phyloP scores from a whole-genome alignment of 2,888 invertebrate genomes.

The Conomelus anceps region DNA sequence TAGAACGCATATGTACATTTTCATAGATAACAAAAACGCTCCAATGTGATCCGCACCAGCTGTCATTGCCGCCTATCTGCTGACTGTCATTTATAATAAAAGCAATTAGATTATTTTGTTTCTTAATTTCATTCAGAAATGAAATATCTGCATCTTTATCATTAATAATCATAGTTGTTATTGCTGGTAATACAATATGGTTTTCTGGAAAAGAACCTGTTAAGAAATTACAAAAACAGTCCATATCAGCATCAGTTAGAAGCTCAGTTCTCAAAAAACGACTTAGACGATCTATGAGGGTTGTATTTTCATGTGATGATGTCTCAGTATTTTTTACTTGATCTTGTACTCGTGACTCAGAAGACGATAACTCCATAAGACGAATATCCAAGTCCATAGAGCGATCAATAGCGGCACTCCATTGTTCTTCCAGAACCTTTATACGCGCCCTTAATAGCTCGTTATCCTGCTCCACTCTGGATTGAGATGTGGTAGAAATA shows the following conservation, averaged over 20 bases:
- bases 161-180: background rate
- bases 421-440: background rate
- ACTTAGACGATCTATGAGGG: background rate
- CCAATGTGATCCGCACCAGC: too few species aligned
- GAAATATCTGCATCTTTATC: background rate
- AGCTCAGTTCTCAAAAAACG: background rate
- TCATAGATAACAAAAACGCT: too few species aligned
- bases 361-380: background rate
- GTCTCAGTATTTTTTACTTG: background rate
- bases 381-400: background rate
- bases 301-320: too few species aligned
- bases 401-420: background rate
- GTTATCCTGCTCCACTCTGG: background rate
- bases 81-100: too few species aligned
- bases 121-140: background rate
- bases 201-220: background rate
- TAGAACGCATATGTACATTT: too few species aligned
- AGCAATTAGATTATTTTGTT: background rate
- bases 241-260: background rate
- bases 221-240: background rate
- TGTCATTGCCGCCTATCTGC: too few species aligned
- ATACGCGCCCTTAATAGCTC: background rate
- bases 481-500: background rate
- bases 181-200: background rate
- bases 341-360: background rate